Conservation (phyloP, 2,888 invertebrate species). For the Zygaena filipendulae region DNA sequence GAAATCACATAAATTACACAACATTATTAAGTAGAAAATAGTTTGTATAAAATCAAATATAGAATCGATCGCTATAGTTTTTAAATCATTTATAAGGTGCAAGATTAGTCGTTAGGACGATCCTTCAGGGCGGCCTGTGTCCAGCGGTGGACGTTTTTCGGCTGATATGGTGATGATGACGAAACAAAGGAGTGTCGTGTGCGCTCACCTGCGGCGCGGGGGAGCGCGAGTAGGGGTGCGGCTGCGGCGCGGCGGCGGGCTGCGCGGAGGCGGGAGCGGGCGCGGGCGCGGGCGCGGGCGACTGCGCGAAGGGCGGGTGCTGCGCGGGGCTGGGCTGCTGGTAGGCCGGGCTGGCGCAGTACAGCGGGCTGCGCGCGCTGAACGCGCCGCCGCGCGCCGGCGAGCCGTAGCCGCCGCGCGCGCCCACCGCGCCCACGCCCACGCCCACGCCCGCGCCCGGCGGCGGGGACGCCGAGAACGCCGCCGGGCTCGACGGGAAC, state of each 20-base stretch:
- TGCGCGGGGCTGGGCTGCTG: slow-evolving; percentile 24
- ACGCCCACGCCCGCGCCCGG: slow-evolving; percentile 18
- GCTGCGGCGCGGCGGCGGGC: slow-evolving; percentile 19
- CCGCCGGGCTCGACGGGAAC: slow-evolving; percentile 42
- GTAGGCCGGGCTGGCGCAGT: slow-evolving; percentile 37
- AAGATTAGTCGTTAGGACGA: too few relatives aligned
- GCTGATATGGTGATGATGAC: too few relatives aligned
- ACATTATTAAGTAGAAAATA: too few relatives aligned
- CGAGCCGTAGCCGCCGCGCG: slow-evolving; percentile 11
- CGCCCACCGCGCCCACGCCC: slow-evolving; percentile 15
- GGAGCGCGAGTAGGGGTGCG: slow-evolving; percentile 19
- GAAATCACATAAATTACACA: too few relatives aligned
- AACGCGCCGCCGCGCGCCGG: slow-evolving; percentile 23
- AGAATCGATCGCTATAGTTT: too few relatives aligned
- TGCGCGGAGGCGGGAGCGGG: too few relatives aligned
- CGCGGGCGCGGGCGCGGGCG: slow-evolving; percentile 21
- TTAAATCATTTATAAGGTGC: too few relatives aligned
- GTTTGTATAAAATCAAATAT: too few relatives aligned
- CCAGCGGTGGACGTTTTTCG: too few relatives aligned
- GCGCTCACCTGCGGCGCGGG: slow-evolving; percentile 13
- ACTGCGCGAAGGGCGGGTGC: slow-evolving; percentile 18
- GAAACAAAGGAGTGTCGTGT: too few relatives aligned
- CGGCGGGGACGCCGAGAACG: slow-evolving; percentile 21
- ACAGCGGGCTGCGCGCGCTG: slow-evolving; percentile 41
- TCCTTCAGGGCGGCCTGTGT: too few relatives aligned